A percentile compares a stretch with the other conserved stretches of the same genome.
Conservation (phyloP, 1,140 invertebrate genomes). For the Magallana angulata region DNA sequence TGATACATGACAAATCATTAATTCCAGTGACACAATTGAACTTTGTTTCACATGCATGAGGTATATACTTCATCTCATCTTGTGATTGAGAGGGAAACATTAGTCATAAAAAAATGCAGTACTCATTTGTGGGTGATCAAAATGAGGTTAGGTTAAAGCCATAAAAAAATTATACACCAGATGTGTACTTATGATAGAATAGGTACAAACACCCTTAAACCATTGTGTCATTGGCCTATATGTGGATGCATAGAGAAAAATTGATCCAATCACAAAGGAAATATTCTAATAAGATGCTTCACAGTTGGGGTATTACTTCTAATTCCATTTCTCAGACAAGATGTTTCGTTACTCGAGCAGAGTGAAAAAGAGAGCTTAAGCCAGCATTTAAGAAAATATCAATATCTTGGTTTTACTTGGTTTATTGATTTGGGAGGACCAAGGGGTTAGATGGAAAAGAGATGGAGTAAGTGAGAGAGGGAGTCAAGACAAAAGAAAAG, state of each 20-base stretch:
- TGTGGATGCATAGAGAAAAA: neutral
- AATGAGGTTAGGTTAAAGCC: neutral
- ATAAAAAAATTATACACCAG: neutral
- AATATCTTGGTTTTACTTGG: constrained; percentile 22
- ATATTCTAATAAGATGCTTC: constrained; percentile 12
- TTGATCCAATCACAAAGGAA: constrained; percentile 23
- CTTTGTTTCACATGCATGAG: neutral
- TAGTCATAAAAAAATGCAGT: neutral
- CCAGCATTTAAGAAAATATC: constrained; percentile 27
- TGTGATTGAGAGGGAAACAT: neutral
- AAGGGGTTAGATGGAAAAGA: too few relatives aligned
- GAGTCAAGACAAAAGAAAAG: too few relatives aligned
- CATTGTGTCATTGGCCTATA: constrained; percentile 18
- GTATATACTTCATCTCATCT: neutral
- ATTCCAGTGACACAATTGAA: constrained; percentile 11
- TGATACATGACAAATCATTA: neutral
- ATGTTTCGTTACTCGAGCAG: constrained; percentile 16
- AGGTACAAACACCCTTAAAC: constrained; percentile 9
- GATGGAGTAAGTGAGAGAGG: too few relatives aligned
- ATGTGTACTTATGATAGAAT: neutral
- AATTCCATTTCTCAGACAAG: constrained; percentile 28
- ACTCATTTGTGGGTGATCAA: neutral
- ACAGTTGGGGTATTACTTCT: constrained; percentile 26
- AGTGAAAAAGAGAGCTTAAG: constrained; percentile 13
- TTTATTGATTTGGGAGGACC: constrained; percentile 1